Base-by-base conservation (phyloP, 2,113 vertebrate genomes). In the Indicator maculatus region DNA sequence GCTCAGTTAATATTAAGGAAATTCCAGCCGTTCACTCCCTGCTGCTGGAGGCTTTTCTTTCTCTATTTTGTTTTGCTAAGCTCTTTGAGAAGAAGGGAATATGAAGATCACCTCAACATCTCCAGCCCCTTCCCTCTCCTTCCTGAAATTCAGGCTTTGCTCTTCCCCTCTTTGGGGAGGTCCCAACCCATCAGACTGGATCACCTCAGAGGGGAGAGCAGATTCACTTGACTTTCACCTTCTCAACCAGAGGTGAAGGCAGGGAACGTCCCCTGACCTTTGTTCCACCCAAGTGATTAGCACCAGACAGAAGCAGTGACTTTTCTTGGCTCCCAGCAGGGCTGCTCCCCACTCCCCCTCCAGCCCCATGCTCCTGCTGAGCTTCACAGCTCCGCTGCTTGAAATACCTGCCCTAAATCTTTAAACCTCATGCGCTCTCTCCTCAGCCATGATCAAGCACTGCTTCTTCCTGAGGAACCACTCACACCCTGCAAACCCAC, bases 1-100 rank as follows among this genome's bases (percentile, higher is more conserved):
- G 75, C 63, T 84, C 89, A 94, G 95, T 95, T 93, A 84, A 91
- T 88, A 89, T 93, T 84, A 95, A 97, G 95, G 89, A 93, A 83
- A 96, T 91, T 83, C 82, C 85, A 94, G 88, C 88, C 60, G 60
- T 95, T 95, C 84, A 93, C 83, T 95, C 92, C 90, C 92, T 80
- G 83, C 72, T 73, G 65, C 69, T 91, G 85, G 90, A 88, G 83
- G 74, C 93, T 95, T 82, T 71, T 95, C 83, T 80, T 97, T 89
- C 61, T 74, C 83, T 86, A 55, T 96, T 95, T 95, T 96, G 87
- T 93, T 96, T 95, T 86, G 87, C 76, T 94, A 81, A 69, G 70
- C 61, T 91, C 55, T 76, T 92, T 73, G 77, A 95, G 61, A 89
- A 75, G 65, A 64, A 73, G 16, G 26, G 78, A 95, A 70, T 61